Evolutionary conservation across 2,888 invertebrate genomes (phyloP), one percentile per base, ranked within the genome.

Genomic region (Geotrupes spiniger): DNA sequence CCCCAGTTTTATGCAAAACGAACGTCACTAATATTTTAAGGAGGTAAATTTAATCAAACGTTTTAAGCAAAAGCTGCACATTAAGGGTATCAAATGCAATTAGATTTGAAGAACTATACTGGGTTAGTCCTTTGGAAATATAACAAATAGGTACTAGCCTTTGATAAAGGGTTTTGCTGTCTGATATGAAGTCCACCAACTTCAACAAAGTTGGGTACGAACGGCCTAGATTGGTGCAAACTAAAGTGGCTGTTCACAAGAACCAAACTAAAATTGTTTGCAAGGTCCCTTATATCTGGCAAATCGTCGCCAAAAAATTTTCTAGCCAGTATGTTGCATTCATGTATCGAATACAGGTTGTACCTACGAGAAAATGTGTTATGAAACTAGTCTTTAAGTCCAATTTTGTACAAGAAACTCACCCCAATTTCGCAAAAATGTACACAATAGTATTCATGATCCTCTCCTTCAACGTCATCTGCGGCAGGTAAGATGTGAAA

Each of bases 221-320:
- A 56, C 0, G 81, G 79, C 9, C 78, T 71, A 6, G 78, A 76
- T 62, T 76, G 75, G 54, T 78, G 78, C 42, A 79, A 74, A 56
- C 78, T 79, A 56, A 76, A 78, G 62, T 80, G 80, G 46, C 78
- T 79, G 56, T 81, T 81, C 0, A 77, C 76, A 16, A 81, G 58
- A 33, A 80, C 71, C 36, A 81, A 61, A 59, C 80, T 80, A 55
- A 76, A 77, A 58, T 79, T 77, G 46, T 69, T 71, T 1, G 77
- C 74, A 46, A 80, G 60, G 1, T 64, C 60, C 33, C 75, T 72
- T 49, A 81, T 58, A 33, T 71, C 72, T 1, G 76, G 71, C 39
- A 77, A 71, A 38, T 66, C 56, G 4, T 72, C 59, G 1, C 80
- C 80, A 62, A 81, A 80, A 12, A 77, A 70, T 25, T 73, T 68